Conservation (phyloP, 2,888 invertebrate species). For the Spicauda simplicius region DNA sequence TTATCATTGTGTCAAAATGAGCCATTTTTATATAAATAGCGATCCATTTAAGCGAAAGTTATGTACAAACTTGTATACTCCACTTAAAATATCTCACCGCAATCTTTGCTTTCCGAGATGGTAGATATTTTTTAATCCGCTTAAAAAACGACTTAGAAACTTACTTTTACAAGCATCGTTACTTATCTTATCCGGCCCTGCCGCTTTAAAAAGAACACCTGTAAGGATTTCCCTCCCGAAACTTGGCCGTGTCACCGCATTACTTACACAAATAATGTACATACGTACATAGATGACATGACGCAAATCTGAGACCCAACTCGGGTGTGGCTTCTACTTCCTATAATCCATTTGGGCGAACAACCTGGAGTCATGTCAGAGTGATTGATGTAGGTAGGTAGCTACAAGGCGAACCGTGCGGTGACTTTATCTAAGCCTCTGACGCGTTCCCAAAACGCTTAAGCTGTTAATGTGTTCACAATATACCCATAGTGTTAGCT, state of each 20-base stretch:
- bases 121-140: conserved; percentile 22
- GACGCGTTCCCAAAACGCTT: conserved; percentile 61
- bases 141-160: conserved; percentile 28
- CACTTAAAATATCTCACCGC: conserved; percentile 3
- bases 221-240: conserved; percentile 49
- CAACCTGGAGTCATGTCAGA: conserved; percentile 80
- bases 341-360: conserved; percentile 83
- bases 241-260: conserved; percentile 69
- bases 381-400: conserved; percentile 73
- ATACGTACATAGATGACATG: conserved; percentile 57
- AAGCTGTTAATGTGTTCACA: conserved; percentile 59
- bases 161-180: conserved; percentile 26
- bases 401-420: conserved; percentile 63
- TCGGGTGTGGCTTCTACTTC: conserved; percentile 69
- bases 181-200: conserved; percentile 37
- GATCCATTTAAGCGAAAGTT: neutral
- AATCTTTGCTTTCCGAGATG: conserved; percentile 14
- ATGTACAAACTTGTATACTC: neutral
- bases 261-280: conserved; percentile 78
- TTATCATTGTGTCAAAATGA: neutral
- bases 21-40: neutral
- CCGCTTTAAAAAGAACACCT: conserved; percentile 57
- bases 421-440: conserved; percentile 74
- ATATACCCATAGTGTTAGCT: conserved; percentile 42
- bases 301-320: conserved; percentile 76